Conservation (phyloP, 2,797 vertebrate genomes). For the Pantherophis vulpinus region DNA sequence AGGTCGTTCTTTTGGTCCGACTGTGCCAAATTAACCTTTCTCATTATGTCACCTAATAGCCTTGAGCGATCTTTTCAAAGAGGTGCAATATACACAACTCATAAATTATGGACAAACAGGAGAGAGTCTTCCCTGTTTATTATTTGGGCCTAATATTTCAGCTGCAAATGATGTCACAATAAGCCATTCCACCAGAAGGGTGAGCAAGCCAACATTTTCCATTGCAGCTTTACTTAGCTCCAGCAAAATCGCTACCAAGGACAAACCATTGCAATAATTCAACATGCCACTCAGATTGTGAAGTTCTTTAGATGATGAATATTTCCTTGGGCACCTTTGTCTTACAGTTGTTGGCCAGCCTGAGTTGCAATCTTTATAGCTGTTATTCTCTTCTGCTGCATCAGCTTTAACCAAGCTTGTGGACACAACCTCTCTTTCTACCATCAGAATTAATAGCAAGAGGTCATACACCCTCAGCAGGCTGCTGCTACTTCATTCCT, state of each 20-base stretch:
- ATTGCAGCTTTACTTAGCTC: conserved; percentile 8
- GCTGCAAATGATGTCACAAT: not conserved
- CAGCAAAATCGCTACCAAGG: conserved; percentile 17
- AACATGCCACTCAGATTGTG: not conserved
- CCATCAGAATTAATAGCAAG: not conserved
- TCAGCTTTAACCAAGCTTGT: not conserved
- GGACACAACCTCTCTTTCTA: not conserved
- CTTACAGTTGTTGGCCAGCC: not conserved
- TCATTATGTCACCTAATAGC: not conserved
- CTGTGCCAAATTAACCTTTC: not conserved
- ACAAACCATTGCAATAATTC: conserved; percentile 15
- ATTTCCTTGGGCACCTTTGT: conserved; percentile 19
- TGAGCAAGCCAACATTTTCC: conserved; percentile 22
- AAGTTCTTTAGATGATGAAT: not conserved
- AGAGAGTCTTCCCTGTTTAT: not conserved
- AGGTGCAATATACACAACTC: not conserved
- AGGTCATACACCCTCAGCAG: not conserved
- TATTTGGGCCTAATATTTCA: not conserved
- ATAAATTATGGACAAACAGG: not conserved
- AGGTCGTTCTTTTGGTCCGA: not conserved
- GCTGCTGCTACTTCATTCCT: conserved; percentile 5
- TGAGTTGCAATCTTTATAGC: conserved; percentile 15
- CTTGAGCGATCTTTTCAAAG: not conserved
- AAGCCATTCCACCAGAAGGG: conserved; percentile 7
- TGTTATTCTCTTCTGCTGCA: conserved; percentile 21